A percentile compares a stretch with the other conserved stretches of the same genome.
Evolutionary conservation across 2,113 vertebrate genomes (phyloP).

Genomic region (Solea solea): DNA sequence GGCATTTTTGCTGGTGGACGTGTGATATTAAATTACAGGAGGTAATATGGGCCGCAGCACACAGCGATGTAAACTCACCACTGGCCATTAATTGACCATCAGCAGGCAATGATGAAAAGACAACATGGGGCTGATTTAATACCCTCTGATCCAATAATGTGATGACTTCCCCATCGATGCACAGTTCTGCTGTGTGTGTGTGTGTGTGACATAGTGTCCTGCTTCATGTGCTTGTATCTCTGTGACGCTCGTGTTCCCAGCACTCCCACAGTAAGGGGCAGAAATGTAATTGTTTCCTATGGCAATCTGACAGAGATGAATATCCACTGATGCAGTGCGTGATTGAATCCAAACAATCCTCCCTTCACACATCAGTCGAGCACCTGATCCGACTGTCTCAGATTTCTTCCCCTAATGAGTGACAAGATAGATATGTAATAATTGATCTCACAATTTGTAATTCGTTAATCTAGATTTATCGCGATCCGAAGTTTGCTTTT

Average conservation of each 20-base stretch:
- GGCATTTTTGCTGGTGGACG: slow-evolving; percentile 4
- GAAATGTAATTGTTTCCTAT: slow-evolving; percentile 57
- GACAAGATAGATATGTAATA: not conserved
- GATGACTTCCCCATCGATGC: slow-evolving; percentile 16
- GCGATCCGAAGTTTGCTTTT: too few species aligned
- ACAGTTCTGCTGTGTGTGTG: slow-evolving; percentile 11
- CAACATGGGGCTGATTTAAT: slow-evolving; percentile 69
- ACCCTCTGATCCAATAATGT: slow-evolving; percentile 59
- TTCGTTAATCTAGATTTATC: too few species aligned
- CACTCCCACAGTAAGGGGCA: slow-evolving; percentile 11
- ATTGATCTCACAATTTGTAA: too few species aligned
- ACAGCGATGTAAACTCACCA: slow-evolving; percentile 34
- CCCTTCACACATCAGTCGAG: slow-evolving; percentile 50
- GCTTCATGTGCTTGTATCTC: slow-evolving; percentile 2
- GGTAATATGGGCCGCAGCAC: slow-evolving; percentile 17
- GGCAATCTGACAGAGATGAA: slow-evolving; percentile 55
- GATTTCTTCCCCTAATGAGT: slow-evolving; percentile 7
- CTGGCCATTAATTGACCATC: slow-evolving; percentile 63
- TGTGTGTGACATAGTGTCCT: not conserved
- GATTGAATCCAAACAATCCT: slow-evolving; percentile 52
- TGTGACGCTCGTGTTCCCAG: slow-evolving; percentile 28
- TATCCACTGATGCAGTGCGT: slow-evolving; percentile 30
- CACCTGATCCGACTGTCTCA: slow-evolving; percentile 19
- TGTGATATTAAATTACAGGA: slow-evolving; percentile 56
- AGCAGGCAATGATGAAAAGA: slow-evolving; percentile 70